phyloP scores from a whole-genome alignment of 1,140 invertebrate genomes.

The Panagrolaimus sp. region DNA sequence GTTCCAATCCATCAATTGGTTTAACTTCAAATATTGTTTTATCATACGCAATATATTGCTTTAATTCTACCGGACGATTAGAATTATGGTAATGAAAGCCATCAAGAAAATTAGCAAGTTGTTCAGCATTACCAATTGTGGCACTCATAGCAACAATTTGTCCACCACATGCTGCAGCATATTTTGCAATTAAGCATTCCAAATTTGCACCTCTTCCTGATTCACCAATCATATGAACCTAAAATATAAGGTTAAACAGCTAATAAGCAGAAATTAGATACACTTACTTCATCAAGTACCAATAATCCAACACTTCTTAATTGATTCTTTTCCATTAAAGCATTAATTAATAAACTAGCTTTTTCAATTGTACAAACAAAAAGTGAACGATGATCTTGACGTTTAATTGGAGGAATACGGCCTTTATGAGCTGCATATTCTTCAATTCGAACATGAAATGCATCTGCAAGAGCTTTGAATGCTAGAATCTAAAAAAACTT shows the following conservation, averaged over 20 bases:
- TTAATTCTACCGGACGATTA: constrained; percentile 71
- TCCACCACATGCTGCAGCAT: constrained; percentile 57
- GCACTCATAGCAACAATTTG: constrained; percentile 94
- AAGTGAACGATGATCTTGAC: constrained; percentile 66
- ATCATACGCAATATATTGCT: constrained; percentile 13
- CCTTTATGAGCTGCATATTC: constrained; percentile 89
- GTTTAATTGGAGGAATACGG: constrained; percentile 73
- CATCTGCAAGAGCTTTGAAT: constrained; percentile 5
- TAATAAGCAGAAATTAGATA: too few relatives aligned
- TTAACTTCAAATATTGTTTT: neutral
- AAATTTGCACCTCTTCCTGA: constrained; percentile 73
- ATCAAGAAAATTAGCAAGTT: constrained; percentile 63
- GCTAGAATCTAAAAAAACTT: constrained; percentile 11
- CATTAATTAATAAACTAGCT: constrained; percentile 75
- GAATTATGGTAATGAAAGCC: constrained; percentile 75
- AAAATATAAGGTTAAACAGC: neutral
- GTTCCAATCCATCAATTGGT: neutral
- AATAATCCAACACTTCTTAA: constrained; percentile 72
- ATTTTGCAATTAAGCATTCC: constrained; percentile 76
- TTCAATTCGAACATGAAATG: constrained; percentile 65
- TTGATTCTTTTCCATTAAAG: constrained; percentile 72
- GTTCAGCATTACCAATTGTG: constrained; percentile 81
- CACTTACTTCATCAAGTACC: constrained; percentile 77
- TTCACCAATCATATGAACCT: constrained; percentile 81
- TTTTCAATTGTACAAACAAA: constrained; percentile 93